Conservation (phyloP, 2,113 vertebrate species). For the Chloebia gouldiae region DNA sequence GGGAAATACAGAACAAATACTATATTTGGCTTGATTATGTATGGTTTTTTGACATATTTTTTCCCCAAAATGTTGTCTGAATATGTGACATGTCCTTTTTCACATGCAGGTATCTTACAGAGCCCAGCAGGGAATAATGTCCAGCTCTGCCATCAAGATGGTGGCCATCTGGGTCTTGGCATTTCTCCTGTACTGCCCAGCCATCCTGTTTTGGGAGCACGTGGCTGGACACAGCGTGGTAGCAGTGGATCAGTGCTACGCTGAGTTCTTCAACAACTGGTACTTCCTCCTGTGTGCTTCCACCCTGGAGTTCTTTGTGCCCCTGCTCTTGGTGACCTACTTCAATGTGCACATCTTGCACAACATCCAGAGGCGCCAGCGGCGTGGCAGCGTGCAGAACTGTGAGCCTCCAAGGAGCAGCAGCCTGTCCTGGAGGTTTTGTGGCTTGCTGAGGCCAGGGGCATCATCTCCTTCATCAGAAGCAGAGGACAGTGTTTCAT, state of each 20-base stretch:
- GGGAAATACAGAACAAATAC: not conserved
- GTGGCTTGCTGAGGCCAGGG: not conserved
- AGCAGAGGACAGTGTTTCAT: slow-evolving; percentile 2
- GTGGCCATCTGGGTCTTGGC: slow-evolving; percentile 82
- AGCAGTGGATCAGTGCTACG: slow-evolving; percentile 52
- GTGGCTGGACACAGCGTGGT: not conserved
- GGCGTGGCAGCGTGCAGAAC: not conserved
- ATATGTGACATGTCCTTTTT: not conserved
- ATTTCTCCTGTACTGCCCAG: slow-evolving; percentile 86
- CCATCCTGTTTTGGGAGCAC: slow-evolving; percentile 81
- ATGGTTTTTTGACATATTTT: not conserved
- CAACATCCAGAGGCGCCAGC: slow-evolving; percentile 73
- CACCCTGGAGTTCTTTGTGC: slow-evolving; percentile 87
- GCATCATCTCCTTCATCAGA: accelerated
- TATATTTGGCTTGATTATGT: not conserved
- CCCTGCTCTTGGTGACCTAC: slow-evolving; percentile 82
- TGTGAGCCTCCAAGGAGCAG: not conserved
- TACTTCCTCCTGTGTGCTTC: slow-evolving; percentile 81
- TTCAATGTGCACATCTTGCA: slow-evolving; percentile 88
- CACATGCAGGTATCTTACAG: slow-evolving; percentile 82
- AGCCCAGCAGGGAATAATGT: slow-evolving; percentile 69
- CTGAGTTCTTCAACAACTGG: slow-evolving; percentile 82
- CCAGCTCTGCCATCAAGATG: slow-evolving; percentile 79
- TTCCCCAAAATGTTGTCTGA: not conserved
- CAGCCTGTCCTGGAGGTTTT: not conserved